A percentile compares a stretch with the other conserved stretches of the same genome.
phyloP scores from a whole-genome alignment of 2,888 invertebrate genomes.

The Ephialtes manifestator region DNA sequence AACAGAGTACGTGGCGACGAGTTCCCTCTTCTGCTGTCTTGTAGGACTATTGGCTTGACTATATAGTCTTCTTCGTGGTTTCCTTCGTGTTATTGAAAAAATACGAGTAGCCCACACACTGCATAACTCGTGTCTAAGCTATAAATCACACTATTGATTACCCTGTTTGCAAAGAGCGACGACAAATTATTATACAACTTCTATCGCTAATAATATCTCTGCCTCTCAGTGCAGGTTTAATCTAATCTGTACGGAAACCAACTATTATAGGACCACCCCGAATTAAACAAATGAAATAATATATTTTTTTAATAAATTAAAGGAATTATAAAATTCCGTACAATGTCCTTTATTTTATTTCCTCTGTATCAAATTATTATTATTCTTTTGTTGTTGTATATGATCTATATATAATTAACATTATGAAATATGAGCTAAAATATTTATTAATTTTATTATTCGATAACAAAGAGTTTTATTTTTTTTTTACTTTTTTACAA shows the following conservation, averaged over 20 bases:
- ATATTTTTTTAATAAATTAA: not conserved
- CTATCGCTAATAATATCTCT: slow-evolving; percentile 51
- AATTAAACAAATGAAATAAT: not conserved
- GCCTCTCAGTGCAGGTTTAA: slow-evolving; percentile 17
- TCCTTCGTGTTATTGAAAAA: not conserved
- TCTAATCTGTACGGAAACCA: not conserved
- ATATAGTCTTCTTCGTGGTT: slow-evolving; percentile 36
- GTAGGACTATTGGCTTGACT: slow-evolving; percentile 38
- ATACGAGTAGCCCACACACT: slow-evolving; percentile 56
- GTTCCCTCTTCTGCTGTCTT: slow-evolving; percentile 6
- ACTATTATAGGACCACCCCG: not conserved
- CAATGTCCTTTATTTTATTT: too few species aligned
- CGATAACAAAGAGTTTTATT: too few species aligned
- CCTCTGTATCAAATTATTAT: too few species aligned
- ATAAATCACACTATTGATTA: slow-evolving; percentile 68
- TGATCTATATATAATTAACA: too few species aligned
- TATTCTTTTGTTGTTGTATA: too few species aligned
- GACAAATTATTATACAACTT: slow-evolving; percentile 65
- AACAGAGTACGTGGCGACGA: slow-evolving; percentile 53
- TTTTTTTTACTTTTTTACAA: too few species aligned
- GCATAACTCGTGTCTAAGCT: slow-evolving; percentile 57
- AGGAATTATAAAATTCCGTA: too few species aligned
- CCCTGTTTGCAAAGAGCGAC: slow-evolving; percentile 58
- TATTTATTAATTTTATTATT: too few species aligned
- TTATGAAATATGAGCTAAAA: too few species aligned